Evolutionary conservation across 2,888 invertebrate species (phyloP).

Genomic region (Nomada flava): DNA sequence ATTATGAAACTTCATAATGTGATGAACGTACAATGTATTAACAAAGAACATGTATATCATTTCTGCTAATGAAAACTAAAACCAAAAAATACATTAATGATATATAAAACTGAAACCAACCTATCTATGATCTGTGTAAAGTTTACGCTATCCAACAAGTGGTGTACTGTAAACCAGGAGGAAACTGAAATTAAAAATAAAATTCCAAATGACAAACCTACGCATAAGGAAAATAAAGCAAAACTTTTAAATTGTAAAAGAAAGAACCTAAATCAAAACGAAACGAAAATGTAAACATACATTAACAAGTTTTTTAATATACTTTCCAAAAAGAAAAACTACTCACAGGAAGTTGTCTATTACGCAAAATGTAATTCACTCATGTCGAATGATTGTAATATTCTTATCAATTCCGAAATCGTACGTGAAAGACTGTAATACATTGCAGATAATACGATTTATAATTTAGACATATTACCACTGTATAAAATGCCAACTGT

Average conservation of each 20-base stretch:
- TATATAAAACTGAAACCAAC: constrained; percentile 72
- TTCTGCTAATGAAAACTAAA: constrained; percentile 55
- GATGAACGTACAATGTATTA: constrained; percentile 45
- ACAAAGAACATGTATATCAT: constrained; percentile 51
- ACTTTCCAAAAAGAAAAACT: constrained; percentile 34
- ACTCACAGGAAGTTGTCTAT: constrained; percentile 54
- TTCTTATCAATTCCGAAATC: constrained; percentile 24
- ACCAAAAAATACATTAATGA: constrained; percentile 50
- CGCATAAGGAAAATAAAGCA: constrained; percentile 31
- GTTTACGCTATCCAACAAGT: constrained; percentile 74
- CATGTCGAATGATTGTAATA: constrained; percentile 26
- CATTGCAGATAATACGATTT: constrained; percentile 31
- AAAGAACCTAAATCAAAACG: constrained; percentile 9
- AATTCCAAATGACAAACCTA: constrained; percentile 68
- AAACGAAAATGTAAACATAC: constrained; percentile 26
- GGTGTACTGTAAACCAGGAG: constrained; percentile 76
- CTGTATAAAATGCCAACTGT: not conserved
- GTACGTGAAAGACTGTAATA: constrained; percentile 3
- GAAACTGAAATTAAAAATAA: constrained; percentile 78
- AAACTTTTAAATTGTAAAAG: constrained; percentile 11
- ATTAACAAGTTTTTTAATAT: constrained; percentile 17
- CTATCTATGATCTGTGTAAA: constrained; percentile 75
- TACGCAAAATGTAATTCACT: constrained; percentile 47
- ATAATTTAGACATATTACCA: not conserved
- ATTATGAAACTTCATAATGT: constrained; percentile 38